Base-by-base conservation (phyloP, 2,797 vertebrate species). In the Graptemys geographica region DNA sequence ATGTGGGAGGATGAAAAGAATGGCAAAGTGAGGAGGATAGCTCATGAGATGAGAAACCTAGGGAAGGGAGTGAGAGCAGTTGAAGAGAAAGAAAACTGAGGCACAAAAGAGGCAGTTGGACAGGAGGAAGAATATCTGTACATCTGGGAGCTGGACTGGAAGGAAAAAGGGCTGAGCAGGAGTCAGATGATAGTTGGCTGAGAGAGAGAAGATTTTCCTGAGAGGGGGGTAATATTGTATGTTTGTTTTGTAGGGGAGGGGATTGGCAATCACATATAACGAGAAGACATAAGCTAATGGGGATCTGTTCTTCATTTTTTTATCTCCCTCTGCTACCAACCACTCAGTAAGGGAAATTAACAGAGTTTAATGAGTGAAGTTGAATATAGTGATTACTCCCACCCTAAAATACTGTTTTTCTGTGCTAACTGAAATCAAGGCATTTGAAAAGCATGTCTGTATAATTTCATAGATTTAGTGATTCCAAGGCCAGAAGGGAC, bases 301-400 rank as follows among this genome's bases (percentile, higher is more conserved):
- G 80, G 37, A 86, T 11, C 3, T 83, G 83, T 23, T 92, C 37
- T 25, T 78, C 92, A 80, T 72, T 92, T 96, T 95, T 94, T 89
- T n/a, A 69, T 74, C 37, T 81, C 88, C 79, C 8, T 49, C 78
- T 74, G 3, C 19, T 74, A 56, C 82, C 25, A 91, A 37, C 16
- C 92, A 49, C 33, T 31, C 47, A 83, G 87, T 1, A 28, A 91
- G 2, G 21, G 28, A 69, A 94, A 81, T 85, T 90, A 65, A 92
- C 33, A 92, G 11, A 84, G 44, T 86, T 94, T 12, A 69, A 82
- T 31, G 88, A 91, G 19, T 89, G 88, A 89, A n/a, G 18, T 21
- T 69, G 65, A 69, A 18, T 37, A 37, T 41, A 72, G 2, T 72
- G 9, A 41, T 41, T 72, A 62, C 10, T 21, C n/a, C 65, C n/a